These are phyloP conservation scores for Odontocolon sp. DNA, from an alignment of 2,888 invertebrate genomes.

Conservation along the genomic window DNA sequence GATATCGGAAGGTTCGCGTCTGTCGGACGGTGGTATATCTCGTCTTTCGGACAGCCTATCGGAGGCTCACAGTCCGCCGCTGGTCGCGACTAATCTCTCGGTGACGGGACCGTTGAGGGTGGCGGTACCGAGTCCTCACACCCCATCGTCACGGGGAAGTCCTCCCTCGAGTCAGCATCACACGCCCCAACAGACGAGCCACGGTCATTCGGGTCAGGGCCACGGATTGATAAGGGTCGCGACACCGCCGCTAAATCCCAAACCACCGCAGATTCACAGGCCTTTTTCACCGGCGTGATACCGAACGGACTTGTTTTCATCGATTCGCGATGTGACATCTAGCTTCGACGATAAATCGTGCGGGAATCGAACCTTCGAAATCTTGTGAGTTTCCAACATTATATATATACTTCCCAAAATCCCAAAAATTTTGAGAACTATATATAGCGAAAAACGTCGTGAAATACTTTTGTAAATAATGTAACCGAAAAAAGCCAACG, in stretches of 20 bases:
- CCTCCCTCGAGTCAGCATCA: slow-evolving; percentile 70
- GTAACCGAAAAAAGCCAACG: too few relatives aligned
- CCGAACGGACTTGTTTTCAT: slow-evolving; percentile 52
- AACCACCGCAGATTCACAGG: slow-evolving; percentile 79
- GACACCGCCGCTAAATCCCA: slow-evolving; percentile 77
- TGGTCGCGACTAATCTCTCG: slow-evolving; percentile 79
- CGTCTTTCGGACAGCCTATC: slow-evolving; percentile 78
- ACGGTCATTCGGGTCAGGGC: slow-evolving; percentile 70
- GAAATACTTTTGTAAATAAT: too few relatives aligned
- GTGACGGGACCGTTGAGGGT: slow-evolving; percentile 79
- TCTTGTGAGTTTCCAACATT: slow-evolving; percentile 66
- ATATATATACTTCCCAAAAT: too few relatives aligned
- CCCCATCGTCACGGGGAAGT: slow-evolving; percentile 79
- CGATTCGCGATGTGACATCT: slow-evolving; percentile 46
- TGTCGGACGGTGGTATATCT: slow-evolving; percentile 79
- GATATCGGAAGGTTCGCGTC: slow-evolving; percentile 78
- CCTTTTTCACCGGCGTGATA: slow-evolving; percentile 81
- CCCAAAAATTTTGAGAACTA: too few relatives aligned
- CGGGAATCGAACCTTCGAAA: slow-evolving; percentile 67
- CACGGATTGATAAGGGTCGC: slow-evolving; percentile 76
- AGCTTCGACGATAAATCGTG: slow-evolving; percentile 54
- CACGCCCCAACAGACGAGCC: slow-evolving; percentile 53
- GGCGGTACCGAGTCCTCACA: slow-evolving; percentile 79
- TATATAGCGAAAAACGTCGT: too few relatives aligned
- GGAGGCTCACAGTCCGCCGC: slow-evolving; percentile 79